Base-by-base conservation (phyloP, 1,140 invertebrate species). In the Goniozus legneri region DNA sequence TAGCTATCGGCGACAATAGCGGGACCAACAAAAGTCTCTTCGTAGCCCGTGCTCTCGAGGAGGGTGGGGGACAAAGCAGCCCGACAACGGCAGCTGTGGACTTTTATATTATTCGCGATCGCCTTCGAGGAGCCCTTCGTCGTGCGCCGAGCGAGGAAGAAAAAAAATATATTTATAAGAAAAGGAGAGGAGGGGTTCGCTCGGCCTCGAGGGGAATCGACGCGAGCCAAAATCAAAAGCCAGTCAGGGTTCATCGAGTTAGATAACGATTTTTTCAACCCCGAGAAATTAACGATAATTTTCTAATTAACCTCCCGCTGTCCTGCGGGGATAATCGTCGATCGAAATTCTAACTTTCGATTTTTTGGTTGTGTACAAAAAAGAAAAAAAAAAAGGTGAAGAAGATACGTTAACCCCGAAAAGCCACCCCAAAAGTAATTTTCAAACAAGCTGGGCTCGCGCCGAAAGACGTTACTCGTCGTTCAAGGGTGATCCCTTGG, bases 401-500 rank as follows among this genome's bases (percentile, higher is more conserved):
- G 18, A 39, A 21, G 38, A 19, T 50, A 50, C 48, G 48, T 50
- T 50, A 47, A n/a, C 36, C 20, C 4, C 2, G n/a, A 20, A 7
- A 19, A 33, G 15, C 36, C 24, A 24, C 35, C 19, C 43, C 33
- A 47, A 54, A 60, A 56, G 54, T 53, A 52, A 59, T 58, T 58
- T 58, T 57, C 44, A 45, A 58, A 54, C 50, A 58, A 58, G 56
- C 37, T 47, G 44, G 42, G 46, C 43, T 50, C 50, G 19, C 36
- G 31, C 51, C 32, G 48, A 64, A 60, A 62, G 60, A 62, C 60
- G 60, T 60, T 62, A 60, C 44, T 32, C 45, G 41, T 53, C 35
- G 52, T 53, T 50, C 47, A 51, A 49, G 54, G 50, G 56, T 44
- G 51, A 52, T 50, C 53, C 56, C 58, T 64, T 66, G 63, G 51